A percentile compares a stretch with the other conserved stretches of the same genome.
phyloP scores from a whole-genome alignment of 2,113 vertebrate species.

The Cyanoliseus patagonus region DNA sequence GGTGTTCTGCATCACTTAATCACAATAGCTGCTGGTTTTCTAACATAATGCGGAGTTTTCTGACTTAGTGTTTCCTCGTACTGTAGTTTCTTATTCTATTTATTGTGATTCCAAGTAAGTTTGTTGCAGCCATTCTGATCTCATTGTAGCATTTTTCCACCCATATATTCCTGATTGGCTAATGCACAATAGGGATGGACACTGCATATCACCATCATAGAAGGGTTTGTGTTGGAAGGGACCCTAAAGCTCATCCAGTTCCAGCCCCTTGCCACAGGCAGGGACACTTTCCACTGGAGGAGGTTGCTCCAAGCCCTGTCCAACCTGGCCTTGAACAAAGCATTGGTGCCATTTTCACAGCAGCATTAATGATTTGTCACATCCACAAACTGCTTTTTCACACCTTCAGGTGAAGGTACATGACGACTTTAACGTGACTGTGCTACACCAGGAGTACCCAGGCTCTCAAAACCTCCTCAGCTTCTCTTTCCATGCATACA shows the following conservation, averaged over 20 bases:
- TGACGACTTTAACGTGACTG: rapidly evolving
- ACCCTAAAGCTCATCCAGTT: not conserved
- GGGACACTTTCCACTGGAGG: not conserved
- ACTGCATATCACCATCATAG: not conserved
- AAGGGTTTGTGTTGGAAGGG: not conserved
- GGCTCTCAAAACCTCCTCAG: not conserved
- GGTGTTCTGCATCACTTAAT: not conserved
- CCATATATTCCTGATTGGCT: not conserved
- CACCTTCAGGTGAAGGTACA: not conserved
- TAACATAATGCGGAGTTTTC: not conserved
- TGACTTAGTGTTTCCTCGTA: not conserved
- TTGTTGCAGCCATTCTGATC: not conserved
- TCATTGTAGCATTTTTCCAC: too few relatives aligned
- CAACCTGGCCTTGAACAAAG: not conserved
- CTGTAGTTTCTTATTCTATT: not conserved
- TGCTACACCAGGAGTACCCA: not conserved
- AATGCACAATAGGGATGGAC: not conserved
- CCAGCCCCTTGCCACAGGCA: not conserved
- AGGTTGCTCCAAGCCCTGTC: not conserved
- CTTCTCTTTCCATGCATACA: not conserved
- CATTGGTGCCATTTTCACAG: rapidly evolving
- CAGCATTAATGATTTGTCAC: not conserved
- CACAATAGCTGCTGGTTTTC: not conserved
- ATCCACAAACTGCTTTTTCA: not conserved
- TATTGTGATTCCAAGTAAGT: not conserved